Conservation (phyloP, 2,888 invertebrate genomes). For the Pandemis cinnamomeana region DNA sequence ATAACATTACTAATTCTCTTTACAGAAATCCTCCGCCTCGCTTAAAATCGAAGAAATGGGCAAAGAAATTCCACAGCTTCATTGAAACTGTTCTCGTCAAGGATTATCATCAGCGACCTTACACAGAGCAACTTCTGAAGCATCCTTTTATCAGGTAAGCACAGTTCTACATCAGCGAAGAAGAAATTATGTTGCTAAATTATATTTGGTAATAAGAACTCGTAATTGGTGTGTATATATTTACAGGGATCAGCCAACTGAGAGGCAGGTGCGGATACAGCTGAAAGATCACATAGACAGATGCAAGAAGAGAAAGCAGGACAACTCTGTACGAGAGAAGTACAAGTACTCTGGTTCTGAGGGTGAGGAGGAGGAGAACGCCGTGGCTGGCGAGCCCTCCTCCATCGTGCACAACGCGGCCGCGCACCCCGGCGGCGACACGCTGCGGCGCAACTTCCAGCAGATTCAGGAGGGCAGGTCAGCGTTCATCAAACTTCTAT, state of each 20-base stretch:
- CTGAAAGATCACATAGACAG: constrained; percentile 99
- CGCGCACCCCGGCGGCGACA: constrained; percentile 93
- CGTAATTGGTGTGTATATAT: not conserved
- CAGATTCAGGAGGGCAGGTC: constrained; percentile 94
- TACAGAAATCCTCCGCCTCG: constrained; percentile 97
- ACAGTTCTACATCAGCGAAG: not conserved
- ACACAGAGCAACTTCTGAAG: constrained; percentile 98
- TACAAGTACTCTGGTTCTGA: constrained; percentile 97
- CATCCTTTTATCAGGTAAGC: constrained; percentile 95
- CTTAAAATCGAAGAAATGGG: constrained; percentile 99
- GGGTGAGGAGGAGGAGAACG: constrained; percentile 97
- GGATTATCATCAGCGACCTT: constrained; percentile 99
- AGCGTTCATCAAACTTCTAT: constrained; percentile 36
- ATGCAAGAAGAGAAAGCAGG: constrained; percentile 97
- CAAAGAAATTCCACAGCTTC: constrained; percentile 98
- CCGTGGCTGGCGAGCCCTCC: constrained; percentile 96
- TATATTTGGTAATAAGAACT: too few species aligned
- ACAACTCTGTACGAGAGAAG: constrained; percentile 90
- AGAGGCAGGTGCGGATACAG: constrained; percentile 98
- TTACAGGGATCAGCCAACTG: constrained; percentile 97
- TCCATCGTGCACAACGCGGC: constrained; percentile 95
- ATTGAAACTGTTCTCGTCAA: constrained; percentile 99
- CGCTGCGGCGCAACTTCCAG: constrained; percentile 98
- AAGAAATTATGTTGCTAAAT: not conserved
- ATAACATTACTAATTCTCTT: constrained; percentile 31